These are phyloP conservation scores for Calephelis nemesis DNA, from an alignment of 1,140 invertebrate species.

Conservation along the genomic window DNA sequence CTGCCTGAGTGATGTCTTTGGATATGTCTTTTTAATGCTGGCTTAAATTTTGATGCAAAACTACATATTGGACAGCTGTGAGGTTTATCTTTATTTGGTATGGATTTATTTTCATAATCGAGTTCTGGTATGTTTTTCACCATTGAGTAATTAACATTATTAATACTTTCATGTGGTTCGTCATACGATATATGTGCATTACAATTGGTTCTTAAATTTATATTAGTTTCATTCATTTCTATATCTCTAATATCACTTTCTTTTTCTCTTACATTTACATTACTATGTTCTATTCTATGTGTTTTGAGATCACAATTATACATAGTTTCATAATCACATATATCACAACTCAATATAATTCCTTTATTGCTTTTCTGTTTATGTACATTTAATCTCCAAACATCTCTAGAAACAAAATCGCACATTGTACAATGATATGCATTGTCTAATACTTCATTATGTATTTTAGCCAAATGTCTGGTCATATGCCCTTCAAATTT, in stretches of 20 bases:
- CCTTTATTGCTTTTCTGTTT: slow-evolving; percentile 43
- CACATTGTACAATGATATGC: slow-evolving; percentile 49
- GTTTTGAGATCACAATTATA: slow-evolving; percentile 51
- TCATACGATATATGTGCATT: no score
- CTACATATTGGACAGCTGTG: slow-evolving; percentile 48
- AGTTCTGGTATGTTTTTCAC: slow-evolving; percentile 38
- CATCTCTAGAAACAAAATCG: slow-evolving; percentile 48
- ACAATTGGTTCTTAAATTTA: no score
- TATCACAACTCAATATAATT: slow-evolving; percentile 35
- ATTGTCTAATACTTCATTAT: slow-evolving; percentile 46
- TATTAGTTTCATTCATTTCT: no score
- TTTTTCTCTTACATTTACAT: slow-evolving; percentile 39
- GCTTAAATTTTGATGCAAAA: slow-evolving; percentile 54
- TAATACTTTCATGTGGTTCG: background rate
- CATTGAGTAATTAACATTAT: background rate
- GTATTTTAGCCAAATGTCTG: slow-evolving; percentile 53
- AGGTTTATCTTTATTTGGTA: slow-evolving; percentile 42
- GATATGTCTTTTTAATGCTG: slow-evolving; percentile 53
- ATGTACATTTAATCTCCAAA: slow-evolving; percentile 53
- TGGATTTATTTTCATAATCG: slow-evolving; percentile 45
- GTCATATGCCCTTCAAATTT: slow-evolving; percentile 52
- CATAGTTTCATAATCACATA: slow-evolving; percentile 46
- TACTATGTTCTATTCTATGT: slow-evolving; percentile 44
- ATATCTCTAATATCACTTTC: no score
- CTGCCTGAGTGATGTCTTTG: slow-evolving; percentile 53